Evolutionary conservation across 2,113 vertebrate genomes (phyloP).

Genomic region (Rissa tridactyla): DNA sequence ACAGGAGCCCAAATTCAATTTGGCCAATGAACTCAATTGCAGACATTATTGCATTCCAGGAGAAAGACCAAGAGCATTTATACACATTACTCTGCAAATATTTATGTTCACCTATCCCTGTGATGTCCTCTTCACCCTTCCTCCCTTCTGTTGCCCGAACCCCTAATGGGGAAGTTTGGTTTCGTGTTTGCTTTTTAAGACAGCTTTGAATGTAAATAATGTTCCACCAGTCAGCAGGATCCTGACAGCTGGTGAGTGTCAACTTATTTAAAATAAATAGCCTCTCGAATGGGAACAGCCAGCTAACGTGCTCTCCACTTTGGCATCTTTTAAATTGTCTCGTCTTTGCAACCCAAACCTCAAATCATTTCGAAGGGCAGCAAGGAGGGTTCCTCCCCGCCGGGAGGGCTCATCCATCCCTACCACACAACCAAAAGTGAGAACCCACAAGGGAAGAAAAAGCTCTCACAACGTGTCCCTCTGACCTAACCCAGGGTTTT

Average conservation of each 20-base stretch:
- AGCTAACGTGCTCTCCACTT: not conserved
- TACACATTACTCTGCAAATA: slow-evolving; percentile 40
- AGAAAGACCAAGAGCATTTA: slow-evolving; percentile 43
- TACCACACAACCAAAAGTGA: not conserved
- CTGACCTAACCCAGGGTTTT: not conserved
- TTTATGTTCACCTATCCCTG: not conserved
- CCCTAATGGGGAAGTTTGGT: slow-evolving; percentile 33
- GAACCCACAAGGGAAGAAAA: not conserved
- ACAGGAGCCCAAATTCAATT: slow-evolving; percentile 71
- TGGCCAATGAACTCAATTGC: slow-evolving; percentile 76
- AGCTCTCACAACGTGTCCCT: not conserved
- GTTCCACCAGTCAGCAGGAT: slow-evolving; percentile 58
- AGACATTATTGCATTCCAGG: slow-evolving; percentile 60
- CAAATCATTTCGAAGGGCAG: slow-evolving; percentile 23
- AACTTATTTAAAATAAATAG: slow-evolving; percentile 64
- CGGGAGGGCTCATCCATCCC: not conserved
- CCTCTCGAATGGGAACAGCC: slow-evolving; percentile 26
- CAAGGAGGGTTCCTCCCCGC: not conserved
- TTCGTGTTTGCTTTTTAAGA: slow-evolving; percentile 47
- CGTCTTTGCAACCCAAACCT: slow-evolving; percentile 48
- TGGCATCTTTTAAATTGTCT: slow-evolving; percentile 34
- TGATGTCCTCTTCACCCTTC: slow-evolving; percentile 49
- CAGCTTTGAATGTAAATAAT: slow-evolving; percentile 55
- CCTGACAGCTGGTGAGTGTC: slow-evolving; percentile 59
- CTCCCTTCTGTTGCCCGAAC: slow-evolving; percentile 28